These are phyloP conservation scores for Timema cristinae DNA, from an alignment of 2,888 invertebrate species.

Conservation along the genomic window DNA sequence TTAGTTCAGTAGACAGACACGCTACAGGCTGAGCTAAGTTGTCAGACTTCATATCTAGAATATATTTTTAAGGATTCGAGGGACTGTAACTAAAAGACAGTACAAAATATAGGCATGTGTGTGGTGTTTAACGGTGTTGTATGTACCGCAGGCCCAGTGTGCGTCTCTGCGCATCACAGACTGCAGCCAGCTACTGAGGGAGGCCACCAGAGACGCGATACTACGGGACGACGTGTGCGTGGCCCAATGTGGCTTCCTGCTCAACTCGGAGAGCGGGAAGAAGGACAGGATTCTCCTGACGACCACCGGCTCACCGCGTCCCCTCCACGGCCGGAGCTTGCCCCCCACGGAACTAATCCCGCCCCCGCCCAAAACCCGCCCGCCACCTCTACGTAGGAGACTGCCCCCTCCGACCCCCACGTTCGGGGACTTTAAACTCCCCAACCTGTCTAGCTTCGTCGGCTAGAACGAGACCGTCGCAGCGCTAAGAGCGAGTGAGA, in stretches of 20 bases:
- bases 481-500: too few species aligned
- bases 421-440: background rate
- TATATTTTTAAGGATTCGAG: too few species aligned
- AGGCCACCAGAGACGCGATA: slow-evolving; percentile 79
- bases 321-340: slow-evolving; percentile 19
- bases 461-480: too few species aligned
- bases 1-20: too few species aligned
- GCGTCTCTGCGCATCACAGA: slow-evolving; percentile 84
- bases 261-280: slow-evolving; percentile 42
- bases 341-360: slow-evolving; percentile 27
- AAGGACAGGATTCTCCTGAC: background rate
- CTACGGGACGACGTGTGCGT: slow-evolving; percentile 83
- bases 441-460: slow-evolving; percentile 2
- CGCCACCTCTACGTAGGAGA: slow-evolving; percentile 10
- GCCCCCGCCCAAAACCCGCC: slow-evolving; percentile 24
- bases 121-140: slow-evolving; percentile 15
- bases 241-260: slow-evolving; percentile 79
- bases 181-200: slow-evolving; percentile 75
- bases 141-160: slow-evolving; percentile 69
- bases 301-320: slow-evolving; percentile 10
- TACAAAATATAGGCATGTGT: too few species aligned
- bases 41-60: too few species aligned
- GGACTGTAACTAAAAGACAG: too few species aligned
- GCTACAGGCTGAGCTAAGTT: too few species aligned
- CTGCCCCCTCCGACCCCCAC: background rate